These are phyloP conservation scores for Pristionchus arcanus DNA, from an alignment of 2,888 invertebrate species.

Conservation along the genomic window DNA sequence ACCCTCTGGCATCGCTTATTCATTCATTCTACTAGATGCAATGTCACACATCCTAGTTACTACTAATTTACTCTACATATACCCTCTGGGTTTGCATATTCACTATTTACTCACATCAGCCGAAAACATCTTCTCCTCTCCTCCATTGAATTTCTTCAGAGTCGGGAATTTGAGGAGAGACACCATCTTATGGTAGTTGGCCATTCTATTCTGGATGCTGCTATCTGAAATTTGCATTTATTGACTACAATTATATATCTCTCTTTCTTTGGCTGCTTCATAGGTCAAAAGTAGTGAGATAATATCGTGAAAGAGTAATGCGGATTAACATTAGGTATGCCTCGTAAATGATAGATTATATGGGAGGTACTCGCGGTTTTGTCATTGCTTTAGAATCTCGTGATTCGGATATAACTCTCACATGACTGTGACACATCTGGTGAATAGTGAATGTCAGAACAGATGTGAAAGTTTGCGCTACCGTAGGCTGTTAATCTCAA, in stretches of 20 bases:
- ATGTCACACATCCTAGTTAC: too few relatives aligned
- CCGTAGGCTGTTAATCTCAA: too few relatives aligned
- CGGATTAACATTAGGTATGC: neutral
- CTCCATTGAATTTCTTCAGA: constrained; percentile 60
- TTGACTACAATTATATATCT: neutral
- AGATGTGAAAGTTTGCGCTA: too few relatives aligned
- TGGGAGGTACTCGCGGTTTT: neutral
- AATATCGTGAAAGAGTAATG: neutral
- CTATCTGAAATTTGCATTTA: constrained; percentile 65
- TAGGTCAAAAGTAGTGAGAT: neutral
- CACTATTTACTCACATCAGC: constrained; percentile 62
- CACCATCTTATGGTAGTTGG: constrained; percentile 73
- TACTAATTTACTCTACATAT: neutral
- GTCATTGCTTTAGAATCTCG: neutral
- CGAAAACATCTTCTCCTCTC: constrained; percentile 61
- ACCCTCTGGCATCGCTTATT: too few relatives aligned
- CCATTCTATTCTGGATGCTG: constrained; percentile 68
- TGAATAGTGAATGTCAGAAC: too few relatives aligned
- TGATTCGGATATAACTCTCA: too few relatives aligned
- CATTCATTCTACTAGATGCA: too few relatives aligned
- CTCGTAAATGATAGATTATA: neutral
- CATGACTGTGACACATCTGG: too few relatives aligned
- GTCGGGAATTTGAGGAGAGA: constrained; percentile 62
- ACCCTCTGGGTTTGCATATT: too few relatives aligned
- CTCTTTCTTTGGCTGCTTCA: too few relatives aligned